Evolutionary conservation across 2,797 vertebrate species (phyloP).

Genomic region (Synaphobranchus kaupii): DNA sequence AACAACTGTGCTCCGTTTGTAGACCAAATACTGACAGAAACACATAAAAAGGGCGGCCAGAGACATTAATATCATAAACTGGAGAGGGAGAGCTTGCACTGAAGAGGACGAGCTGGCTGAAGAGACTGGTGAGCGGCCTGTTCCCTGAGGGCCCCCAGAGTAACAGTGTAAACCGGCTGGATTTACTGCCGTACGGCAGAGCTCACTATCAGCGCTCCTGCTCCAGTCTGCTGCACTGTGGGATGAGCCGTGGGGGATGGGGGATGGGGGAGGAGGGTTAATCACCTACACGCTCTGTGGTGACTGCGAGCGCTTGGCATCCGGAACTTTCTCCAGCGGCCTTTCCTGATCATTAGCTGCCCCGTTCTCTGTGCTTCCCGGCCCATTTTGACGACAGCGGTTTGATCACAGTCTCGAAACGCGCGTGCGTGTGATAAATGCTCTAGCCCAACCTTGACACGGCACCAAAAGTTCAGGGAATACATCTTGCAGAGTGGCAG

Average conservation of each 20-base stretch:
- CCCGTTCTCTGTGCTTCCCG: not conserved
- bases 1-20: not conserved
- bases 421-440: not conserved
- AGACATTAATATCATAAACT: not conserved
- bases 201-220: not conserved
- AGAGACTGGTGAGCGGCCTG: not conserved
- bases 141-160: not conserved
- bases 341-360: not conserved
- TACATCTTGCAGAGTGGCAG: conserved; percentile 5
- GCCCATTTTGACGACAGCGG: not conserved
- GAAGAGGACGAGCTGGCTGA: not conserved
- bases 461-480: conserved; percentile 10
- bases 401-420: not conserved
- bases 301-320: not conserved
- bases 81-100: not conserved
- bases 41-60: not conserved
- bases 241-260: not conserved
- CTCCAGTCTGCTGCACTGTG: not conserved
- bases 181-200: not conserved
- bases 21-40: not conserved
- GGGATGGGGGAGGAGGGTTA: not conserved
- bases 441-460: conserved; percentile 10
- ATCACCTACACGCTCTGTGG: not conserved
- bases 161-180: not conserved
- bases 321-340: not conserved